Evolutionary conservation across 1,140 invertebrate species (phyloP).

Genomic region (Maniola jurtina): DNA sequence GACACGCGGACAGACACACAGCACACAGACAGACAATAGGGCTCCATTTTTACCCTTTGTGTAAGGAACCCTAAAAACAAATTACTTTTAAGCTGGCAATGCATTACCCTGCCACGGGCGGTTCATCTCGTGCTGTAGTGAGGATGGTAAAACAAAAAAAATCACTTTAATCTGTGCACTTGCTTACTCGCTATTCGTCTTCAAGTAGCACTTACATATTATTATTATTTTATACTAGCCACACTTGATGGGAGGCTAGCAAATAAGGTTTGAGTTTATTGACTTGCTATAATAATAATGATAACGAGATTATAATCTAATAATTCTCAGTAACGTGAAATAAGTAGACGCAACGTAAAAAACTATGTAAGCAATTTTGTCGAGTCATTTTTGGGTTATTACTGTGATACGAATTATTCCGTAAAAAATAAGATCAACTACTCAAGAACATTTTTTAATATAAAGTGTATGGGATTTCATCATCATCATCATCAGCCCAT

Average conservation of each 20-base stretch:
- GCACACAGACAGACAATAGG: no score
- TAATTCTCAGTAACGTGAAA: conserved; percentile 7
- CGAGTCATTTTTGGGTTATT: conserved; percentile 18
- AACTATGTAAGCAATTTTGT: conserved; percentile 11
- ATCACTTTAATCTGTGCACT: no score
- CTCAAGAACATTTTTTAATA: background rate
- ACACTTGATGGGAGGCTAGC: background rate
- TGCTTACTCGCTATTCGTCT: no score
- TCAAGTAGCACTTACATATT: no score
- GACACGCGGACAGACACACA: no score
- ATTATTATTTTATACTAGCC: background rate
- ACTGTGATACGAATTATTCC: conserved; percentile 12
- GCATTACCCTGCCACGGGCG: no score
- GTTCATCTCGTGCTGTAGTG: no score
- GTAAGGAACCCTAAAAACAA: no score
- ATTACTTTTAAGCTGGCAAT: no score
- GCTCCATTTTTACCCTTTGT: no score
- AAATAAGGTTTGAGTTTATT: conserved; percentile 14
- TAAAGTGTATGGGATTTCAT: background rate
- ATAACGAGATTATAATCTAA: conserved; percentile 12
- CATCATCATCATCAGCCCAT: no score
- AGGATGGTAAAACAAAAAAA: no score
- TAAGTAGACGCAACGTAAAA: conserved; percentile 13
- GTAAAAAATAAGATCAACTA: conserved; percentile 11
- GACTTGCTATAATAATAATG: conserved; percentile 13